Base-by-base conservation (phyloP, 2,888 invertebrate genomes). In the Ectropis crepuscularia region DNA sequence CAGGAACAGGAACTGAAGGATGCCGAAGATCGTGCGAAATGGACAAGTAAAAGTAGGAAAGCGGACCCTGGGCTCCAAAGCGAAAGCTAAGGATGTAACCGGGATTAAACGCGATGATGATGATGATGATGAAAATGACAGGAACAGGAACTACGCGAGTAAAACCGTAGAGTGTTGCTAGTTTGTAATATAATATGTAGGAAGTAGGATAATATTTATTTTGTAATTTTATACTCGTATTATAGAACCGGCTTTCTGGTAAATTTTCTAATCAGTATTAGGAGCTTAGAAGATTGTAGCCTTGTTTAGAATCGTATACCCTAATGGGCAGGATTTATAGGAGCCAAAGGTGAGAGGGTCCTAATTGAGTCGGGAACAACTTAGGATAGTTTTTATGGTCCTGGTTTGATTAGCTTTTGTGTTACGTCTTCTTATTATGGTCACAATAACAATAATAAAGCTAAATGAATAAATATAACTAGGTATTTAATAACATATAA, bases 301-400 rank as follows among this genome's bases (percentile, higher is more conserved):
- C 59, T 63, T 59, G 63, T 59, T 63, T 59, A 51, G 59, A 59
- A 58, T 54, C 37, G 59, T 46, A 55, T 53, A 54, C 39, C 54
- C 38, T 59, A 63, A 59, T 63, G 54, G 59, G 43, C 49, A 28
- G 58, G 63, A 58, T 63, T 58, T 58, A 54, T 53, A 46, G 47
- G 45, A 48, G 48, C 39, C 28, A 45, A 53, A 58, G 53, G 63
- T 48, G 49, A 57, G 57, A 49, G 61, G 46, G 55, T 41, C 47
- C 57, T 62, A 62, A 57, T 62, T 62, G 61, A 62, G 47, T 48
- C 39, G 55, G 55, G 38, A 54, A 55, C 39, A 46, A 47, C 39
- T 47, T 46, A 16, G 47, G 46, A 47, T 55, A 47, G 55, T 55
- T 55, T 55, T 55, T 55, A 55, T 55, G 39, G 39, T 9, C 11